Base-by-base conservation (phyloP, 2,113 vertebrate species). In the Todiramphus saurophagus region DNA sequence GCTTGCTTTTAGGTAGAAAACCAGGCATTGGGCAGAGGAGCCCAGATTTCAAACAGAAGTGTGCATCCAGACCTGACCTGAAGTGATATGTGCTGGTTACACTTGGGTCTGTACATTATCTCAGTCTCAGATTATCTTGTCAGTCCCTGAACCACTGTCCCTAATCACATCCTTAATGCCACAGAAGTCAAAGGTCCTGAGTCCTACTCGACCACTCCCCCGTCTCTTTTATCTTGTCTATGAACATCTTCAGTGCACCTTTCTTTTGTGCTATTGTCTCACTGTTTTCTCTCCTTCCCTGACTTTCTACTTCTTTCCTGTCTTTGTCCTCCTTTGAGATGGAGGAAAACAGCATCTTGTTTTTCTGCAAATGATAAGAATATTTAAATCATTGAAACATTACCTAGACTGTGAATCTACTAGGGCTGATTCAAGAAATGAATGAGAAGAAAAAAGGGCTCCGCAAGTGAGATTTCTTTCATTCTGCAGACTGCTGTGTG, bases 401-500 rank as follows among this genome's bases (percentile, higher is more conserved):
- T 51, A 92, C 56, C 20, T 82, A n/a, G 27, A 30, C 59, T n/a
- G 33, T 46, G 43, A 86, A 63, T 74, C 33, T 67, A 35, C 90
- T 92, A 81, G 51, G 43, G 60, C 20, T 68, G 27, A 75, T 60
- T 88, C 30, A 78, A 89, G 27, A 87, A 92, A 83, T 37, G 35
- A 93, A 79, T 59, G 53, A 85, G 73, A 89, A 37, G 37, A 58
- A n/a, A 68, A 74, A 59, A 87, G 25, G 46, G 20, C 46, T 92
- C 58, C 59, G 55, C 23, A 58, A 92, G 24, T 51, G 60, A 85
- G 50, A 84, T 85, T 75, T 91, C 58, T 96, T 78, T 91, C 73
- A 79, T 91, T 94, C 83, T 84, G 74, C 67, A 93, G 85, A 84
- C 41, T 89, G 80, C 90, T 79, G 62, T 84, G 59, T 62, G 78